phyloP scores from a whole-genome alignment of 2,797 vertebrate genomes.

The Phalanger gymnotis region DNA sequence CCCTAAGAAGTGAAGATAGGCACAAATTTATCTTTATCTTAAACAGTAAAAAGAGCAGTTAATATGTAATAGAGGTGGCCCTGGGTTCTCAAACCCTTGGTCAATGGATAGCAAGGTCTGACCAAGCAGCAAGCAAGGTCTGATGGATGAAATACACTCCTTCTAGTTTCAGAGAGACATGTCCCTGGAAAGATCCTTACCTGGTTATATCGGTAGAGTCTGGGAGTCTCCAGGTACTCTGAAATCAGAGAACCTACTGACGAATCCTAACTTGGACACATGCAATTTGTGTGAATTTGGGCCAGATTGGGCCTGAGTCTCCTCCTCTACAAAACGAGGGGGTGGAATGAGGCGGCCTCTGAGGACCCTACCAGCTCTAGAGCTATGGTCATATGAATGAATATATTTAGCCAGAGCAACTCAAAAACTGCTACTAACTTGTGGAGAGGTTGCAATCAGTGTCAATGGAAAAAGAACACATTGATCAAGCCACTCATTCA shows the following conservation, averaged over 20 bases:
- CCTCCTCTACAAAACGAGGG: not conserved
- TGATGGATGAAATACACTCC: too few relatives aligned
- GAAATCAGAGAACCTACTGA: too few relatives aligned
- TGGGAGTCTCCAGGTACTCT: too few relatives aligned
- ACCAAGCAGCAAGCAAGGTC: not conserved
- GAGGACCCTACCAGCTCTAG: not conserved
- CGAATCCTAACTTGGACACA: not conserved
- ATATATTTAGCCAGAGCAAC: not conserved
- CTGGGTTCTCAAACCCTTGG: not conserved
- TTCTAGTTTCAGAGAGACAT: too few relatives aligned
- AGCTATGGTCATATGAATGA: not conserved
- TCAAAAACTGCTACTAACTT: not conserved
- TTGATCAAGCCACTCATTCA: not conserved
- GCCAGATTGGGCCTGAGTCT: not conserved
- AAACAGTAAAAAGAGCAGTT: not conserved
- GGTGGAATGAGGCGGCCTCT: not conserved
- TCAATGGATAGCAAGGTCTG: not conserved
- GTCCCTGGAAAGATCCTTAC: too few relatives aligned
- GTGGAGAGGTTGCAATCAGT: not conserved
- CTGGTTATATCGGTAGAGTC: too few relatives aligned
- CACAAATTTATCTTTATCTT: not conserved
- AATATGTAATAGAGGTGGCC: not conserved
- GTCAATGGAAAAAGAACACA: not conserved
- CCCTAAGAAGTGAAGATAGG: not conserved
- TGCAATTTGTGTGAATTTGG: not conserved